Conservation (phyloP, 1,140 invertebrate genomes). For the Bradynema listronoti region DNA sequence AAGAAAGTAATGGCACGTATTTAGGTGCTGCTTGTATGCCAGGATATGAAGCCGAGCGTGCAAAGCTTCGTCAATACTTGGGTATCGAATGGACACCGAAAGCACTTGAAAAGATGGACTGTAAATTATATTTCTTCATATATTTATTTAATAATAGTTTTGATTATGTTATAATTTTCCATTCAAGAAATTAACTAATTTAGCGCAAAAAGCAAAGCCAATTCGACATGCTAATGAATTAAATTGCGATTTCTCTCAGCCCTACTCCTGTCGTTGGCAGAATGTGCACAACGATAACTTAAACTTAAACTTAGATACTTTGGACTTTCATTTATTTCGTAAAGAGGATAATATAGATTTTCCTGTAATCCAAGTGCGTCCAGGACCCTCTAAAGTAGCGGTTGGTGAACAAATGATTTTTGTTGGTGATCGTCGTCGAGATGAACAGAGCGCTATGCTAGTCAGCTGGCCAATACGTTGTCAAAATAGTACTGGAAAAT, state of each 20-base stretch:
- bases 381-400: conserved; percentile 50
- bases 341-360: conserved; percentile 52
- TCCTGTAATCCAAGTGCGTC: conserved; percentile 45
- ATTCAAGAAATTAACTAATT: conserved; percentile 4
- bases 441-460: conserved; percentile 47
- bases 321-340: conserved; percentile 51
- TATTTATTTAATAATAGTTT: neutral
- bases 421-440: conserved; percentile 41
- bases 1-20: too few species aligned
- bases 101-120: conserved; percentile 31
- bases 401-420: conserved; percentile 49
- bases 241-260: conserved; percentile 48
- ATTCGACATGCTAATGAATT: conserved; percentile 47
- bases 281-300: conserved; percentile 34
- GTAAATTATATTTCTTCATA: conserved; percentile 10
- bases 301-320: conserved; percentile 46
- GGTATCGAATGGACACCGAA: conserved; percentile 38
- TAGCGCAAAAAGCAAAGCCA: conserved; percentile 27
- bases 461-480: conserved; percentile 18
- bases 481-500: conserved; percentile 44
- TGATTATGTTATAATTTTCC: neutral
- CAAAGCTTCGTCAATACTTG: conserved; percentile 32
- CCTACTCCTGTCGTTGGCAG: conserved; percentile 46
- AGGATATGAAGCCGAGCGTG: conserved; percentile 38
- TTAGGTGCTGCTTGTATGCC: conserved; percentile 29